Evolutionary conservation across 2,797 vertebrate genomes (phyloP), one percentile per base, ranked within the genome.

Genomic region (Chaenodraco wilsoni): DNA sequence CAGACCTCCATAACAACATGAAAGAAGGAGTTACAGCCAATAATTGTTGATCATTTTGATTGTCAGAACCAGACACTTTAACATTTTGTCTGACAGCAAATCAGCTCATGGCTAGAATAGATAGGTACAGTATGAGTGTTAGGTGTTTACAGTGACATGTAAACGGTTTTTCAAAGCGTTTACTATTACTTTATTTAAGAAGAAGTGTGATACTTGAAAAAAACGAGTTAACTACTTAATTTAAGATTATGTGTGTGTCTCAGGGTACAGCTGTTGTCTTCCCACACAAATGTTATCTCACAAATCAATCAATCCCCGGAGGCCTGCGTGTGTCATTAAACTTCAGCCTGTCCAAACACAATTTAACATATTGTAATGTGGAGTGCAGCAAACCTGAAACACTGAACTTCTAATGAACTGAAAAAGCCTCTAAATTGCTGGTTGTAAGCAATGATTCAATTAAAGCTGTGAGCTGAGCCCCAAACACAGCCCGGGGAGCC

Each of bases 361-460:
- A 75, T 86, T 87, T 84, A 87, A 84, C 89, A 80, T 89, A 81
- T 77, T 65, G 23, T 81, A 89, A 92, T 88, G 85, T 92, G 64
- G 54, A 66, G 83, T 62, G 69, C 68, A 72, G 79, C 84, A 84
- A 88, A 84, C 71, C 86, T 85, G 85, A 90, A 91, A 88, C 74
- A 60, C 70, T 94, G 92, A 93, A 92, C 92, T 93, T 77, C 76
- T 92, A 92, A 92, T 90, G 92, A 93, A 91, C 92, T 86, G 77
- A 81, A 76, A 82, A 79, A 64, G 69, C 78, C 67, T 89, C 79
- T 72, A 90, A 91, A 87, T 87, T 81, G 69, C 79, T 75, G 81
- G 84, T 87, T 86, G 88, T 91, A 83, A 88, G 89, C 84, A 82
- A 82, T 93, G 88, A 93, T 92, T 93, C 74, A 84, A 92, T 90